Conservation (phyloP, 2,888 invertebrate genomes). For the Caenorhabditis becei region DNA sequence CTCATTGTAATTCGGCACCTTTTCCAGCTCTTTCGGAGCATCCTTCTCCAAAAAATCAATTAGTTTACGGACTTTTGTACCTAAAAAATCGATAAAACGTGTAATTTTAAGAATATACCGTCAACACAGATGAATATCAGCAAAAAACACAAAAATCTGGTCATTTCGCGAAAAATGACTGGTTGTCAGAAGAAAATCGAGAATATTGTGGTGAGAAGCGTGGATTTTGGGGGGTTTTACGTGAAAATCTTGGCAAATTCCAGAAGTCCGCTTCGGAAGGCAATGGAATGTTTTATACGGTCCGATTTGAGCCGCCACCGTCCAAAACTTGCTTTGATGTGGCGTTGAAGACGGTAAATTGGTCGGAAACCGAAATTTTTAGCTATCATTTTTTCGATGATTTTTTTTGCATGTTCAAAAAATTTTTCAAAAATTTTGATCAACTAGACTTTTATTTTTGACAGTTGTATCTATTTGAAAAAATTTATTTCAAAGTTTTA, state of each 20-base stretch:
- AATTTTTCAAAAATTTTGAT: no score
- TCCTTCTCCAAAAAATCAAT: constrained; percentile 58
- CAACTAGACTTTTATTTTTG: no score
- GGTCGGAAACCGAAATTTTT: neutral
- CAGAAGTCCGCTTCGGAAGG: constrained; percentile 39
- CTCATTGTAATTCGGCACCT: constrained; percentile 53
- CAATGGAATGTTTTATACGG: constrained; percentile 42
- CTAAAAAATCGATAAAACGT: neutral
- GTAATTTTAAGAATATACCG: neutral
- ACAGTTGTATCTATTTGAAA: no score
- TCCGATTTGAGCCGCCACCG: constrained; percentile 49
- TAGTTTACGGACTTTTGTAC: constrained; percentile 46
- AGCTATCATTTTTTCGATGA: no score
- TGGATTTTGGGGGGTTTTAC: constrained; percentile 11
- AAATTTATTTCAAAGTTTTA: no score
- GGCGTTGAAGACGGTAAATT: constrained; percentile 42
- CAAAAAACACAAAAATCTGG: neutral
- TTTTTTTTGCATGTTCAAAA: no score
- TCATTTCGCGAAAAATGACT: neutral
- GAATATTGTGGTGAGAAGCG: constrained; percentile 43
- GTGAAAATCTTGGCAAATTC: constrained; percentile 9
- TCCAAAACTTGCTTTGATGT: constrained; percentile 62
- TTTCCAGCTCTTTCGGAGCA: constrained; percentile 38
- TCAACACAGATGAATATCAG: constrained; percentile 1
- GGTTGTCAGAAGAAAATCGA: constrained; percentile 24